phyloP scores from a whole-genome alignment of 2,113 vertebrate genomes.

The Rhadina sibilatrix region DNA sequence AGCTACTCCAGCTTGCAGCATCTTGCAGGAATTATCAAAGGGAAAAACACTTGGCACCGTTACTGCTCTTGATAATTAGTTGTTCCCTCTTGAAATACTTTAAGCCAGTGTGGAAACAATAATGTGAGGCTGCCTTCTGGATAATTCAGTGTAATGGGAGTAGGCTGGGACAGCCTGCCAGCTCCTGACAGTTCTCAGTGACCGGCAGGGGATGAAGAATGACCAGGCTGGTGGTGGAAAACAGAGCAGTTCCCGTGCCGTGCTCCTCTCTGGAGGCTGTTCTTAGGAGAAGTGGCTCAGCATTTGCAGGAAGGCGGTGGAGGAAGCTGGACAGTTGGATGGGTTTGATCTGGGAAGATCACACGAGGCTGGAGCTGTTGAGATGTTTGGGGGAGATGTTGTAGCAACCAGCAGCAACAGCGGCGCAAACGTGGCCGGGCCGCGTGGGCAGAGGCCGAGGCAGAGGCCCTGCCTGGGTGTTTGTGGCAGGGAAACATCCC shows the following conservation, averaged over 20 bases:
- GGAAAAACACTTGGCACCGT: not conserved
- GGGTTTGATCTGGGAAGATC: not conserved
- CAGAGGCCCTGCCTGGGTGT: not conserved
- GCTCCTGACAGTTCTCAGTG: not conserved
- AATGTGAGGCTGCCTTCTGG: not conserved
- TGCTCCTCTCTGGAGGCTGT: not conserved
- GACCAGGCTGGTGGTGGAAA: not conserved
- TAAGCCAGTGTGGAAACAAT: not conserved
- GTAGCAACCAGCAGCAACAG: slow-evolving; percentile 57
- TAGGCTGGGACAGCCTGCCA: not conserved
- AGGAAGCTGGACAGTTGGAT: not conserved
- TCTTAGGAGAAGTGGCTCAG: not conserved
- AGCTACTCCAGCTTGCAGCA: not conserved
- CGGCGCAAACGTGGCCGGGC: not conserved
- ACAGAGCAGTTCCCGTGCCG: not conserved
- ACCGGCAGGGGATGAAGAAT: not conserved
- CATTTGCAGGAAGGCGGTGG: not conserved
- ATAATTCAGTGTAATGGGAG: not conserved
- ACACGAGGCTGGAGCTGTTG: not conserved
- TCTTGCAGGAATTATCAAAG: not conserved
- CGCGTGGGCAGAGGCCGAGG: slow-evolving; percentile 28
- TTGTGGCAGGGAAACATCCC: not conserved
- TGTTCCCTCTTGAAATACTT: not conserved
- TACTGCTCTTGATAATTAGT: not conserved
- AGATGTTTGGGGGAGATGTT: slow-evolving; percentile 49